A percentile compares a stretch with the other conserved stretches of the same genome.
phyloP scores from a whole-genome alignment of 2,888 invertebrate species.

The Parnassius orleans region DNA sequence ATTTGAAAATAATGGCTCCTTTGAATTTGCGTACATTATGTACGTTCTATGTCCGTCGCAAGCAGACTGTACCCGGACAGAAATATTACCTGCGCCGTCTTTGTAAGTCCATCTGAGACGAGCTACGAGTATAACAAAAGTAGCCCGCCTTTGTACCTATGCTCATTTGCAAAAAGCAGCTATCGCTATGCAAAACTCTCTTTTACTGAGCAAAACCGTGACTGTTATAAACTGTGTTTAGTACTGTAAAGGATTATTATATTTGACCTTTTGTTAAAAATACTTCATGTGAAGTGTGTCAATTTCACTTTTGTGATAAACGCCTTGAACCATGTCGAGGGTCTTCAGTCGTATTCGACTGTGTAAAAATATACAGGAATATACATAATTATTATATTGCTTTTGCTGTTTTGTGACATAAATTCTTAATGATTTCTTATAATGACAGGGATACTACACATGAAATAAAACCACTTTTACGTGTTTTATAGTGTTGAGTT shows the following conservation, averaged over 20 bases:
- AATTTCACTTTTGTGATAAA: background rate
- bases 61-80: slow-evolving; percentile 7
- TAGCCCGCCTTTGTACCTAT: slow-evolving; percentile 14
- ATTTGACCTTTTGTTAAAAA: background rate
- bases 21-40: slow-evolving; percentile 6
- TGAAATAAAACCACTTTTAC: no score
- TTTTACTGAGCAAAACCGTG: slow-evolving; percentile 19
- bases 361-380: no score
- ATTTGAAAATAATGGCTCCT: slow-evolving; percentile 12
- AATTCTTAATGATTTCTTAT: no score
- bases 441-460: no score
- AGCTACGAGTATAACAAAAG: slow-evolving; percentile 13
- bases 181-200: slow-evolving; percentile 10
- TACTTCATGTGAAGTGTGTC: no score
- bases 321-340: no score
- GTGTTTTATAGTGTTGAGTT: no score
- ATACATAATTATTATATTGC: no score
- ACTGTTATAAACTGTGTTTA: slow-evolving; percentile 12
- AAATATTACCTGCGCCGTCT: slow-evolving; percentile 8
- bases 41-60: slow-evolving; percentile 14
- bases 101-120: slow-evolving; percentile 11
- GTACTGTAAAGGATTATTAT: slow-evolving; percentile 1
- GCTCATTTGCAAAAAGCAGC: slow-evolving; percentile 24
- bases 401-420: no score
- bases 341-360: no score